Evolutionary conservation across 2,113 vertebrate genomes (phyloP).

Genomic region (Cochlearius cochlearius): DNA sequence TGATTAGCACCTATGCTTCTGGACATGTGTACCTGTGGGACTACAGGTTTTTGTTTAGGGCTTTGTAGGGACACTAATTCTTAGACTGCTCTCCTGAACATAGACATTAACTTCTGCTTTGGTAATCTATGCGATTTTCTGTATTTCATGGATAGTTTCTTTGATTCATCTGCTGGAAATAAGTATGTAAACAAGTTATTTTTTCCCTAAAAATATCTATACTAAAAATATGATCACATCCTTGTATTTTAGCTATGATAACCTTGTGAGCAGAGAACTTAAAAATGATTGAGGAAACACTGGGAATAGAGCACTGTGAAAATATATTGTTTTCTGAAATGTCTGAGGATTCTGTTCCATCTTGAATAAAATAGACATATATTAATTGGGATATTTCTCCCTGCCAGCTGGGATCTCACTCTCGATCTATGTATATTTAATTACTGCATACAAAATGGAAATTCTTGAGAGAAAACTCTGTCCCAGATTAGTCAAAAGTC

Average conservation of each 20-base stretch:
- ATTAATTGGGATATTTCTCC: background rate
- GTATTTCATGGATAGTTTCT: background rate
- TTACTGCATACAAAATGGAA: background rate
- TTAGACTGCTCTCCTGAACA: background rate
- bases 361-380: background rate
- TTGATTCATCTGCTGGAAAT: background rate
- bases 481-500: background rate
- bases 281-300: background rate
- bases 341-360: background rate
- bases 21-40: background rate
- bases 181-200: rapidly evolving
- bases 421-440: background rate
- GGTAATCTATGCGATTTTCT: background rate
- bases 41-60: background rate
- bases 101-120: background rate
- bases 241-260: background rate
- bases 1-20: background rate
- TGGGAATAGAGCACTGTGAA: background rate
- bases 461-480: background rate
- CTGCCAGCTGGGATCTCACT: background rate
- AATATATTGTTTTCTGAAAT: background rate
- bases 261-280: background rate
- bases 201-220: background rate
- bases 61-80: background rate
- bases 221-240: background rate